Evolutionary conservation across 2,888 invertebrate species (phyloP).

Genomic region (Lasioglossum oenotherae): DNA sequence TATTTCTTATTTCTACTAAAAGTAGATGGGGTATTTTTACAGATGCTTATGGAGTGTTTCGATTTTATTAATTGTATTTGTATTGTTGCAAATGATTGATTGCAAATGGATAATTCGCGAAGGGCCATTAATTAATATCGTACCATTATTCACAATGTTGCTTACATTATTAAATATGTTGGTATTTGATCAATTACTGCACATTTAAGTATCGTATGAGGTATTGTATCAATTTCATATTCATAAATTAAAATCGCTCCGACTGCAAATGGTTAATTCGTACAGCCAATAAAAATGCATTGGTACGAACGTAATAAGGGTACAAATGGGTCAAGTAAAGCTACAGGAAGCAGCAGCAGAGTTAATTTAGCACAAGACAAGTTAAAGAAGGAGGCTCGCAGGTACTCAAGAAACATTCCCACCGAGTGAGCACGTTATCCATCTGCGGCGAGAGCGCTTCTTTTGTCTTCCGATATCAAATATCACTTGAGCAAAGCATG

Average conservation of each 20-base stretch:
- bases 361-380: background rate
- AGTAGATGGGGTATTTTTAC: background rate
- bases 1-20: background rate
- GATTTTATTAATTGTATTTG: too few relatives aligned
- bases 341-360: background rate
- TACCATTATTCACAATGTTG: too few relatives aligned
- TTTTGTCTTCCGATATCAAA: constrained; percentile 10
- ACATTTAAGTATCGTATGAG: too few relatives aligned
- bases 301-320: background rate
- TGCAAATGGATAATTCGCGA: too few relatives aligned
- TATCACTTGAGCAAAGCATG: background rate
- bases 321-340: background rate
- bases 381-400: background rate
- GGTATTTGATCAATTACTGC: too few relatives aligned
- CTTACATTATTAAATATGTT: too few relatives aligned
- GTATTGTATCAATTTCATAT: too few relatives aligned
- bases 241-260: too few relatives aligned
- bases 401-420: background rate
- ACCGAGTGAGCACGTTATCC: background rate
- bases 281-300: background rate
- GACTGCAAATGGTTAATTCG: too few relatives aligned
- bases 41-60: background rate
- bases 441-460: background rate
- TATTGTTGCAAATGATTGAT: too few relatives aligned
- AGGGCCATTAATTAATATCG: too few relatives aligned